A percentile compares a stretch with the other conserved stretches of the same genome.
phyloP scores from a whole-genome alignment of 2,113 vertebrate species.

The Trichechus manatus region DNA sequence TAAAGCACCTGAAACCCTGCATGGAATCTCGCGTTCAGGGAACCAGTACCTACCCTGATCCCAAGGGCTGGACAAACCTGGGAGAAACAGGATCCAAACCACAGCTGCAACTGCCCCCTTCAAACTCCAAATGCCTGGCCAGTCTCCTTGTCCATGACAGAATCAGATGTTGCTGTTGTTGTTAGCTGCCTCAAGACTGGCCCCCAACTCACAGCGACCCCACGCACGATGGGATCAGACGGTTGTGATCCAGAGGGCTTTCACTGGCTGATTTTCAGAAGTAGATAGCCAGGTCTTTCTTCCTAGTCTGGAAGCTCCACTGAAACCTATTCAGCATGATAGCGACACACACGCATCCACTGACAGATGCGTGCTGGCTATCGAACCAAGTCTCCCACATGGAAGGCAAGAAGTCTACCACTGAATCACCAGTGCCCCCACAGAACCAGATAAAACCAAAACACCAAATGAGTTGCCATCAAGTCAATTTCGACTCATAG shows the following conservation, averaged over 20 bases:
- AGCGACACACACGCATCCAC: not conserved
- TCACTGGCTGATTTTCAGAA: not conserved
- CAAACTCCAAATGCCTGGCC: not conserved
- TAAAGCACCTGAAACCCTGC: not conserved
- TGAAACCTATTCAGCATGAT: not conserved
- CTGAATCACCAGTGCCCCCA: not conserved
- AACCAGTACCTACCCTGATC: not conserved
- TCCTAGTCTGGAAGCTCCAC: not conserved
- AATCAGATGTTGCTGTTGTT: not conserved
- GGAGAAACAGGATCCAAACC: not conserved
- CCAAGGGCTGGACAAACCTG: not conserved
- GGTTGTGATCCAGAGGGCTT: not conserved
- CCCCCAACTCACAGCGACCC: not conserved
- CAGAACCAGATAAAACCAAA: no score
- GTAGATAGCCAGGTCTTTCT: not conserved
- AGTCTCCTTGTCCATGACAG: not conserved
- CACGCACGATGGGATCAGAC: not conserved
- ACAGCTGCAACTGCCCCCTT: not conserved
- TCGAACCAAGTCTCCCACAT: no score
- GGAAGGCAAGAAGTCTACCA: not conserved
- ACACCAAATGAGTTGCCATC: not conserved
- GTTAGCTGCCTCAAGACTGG: not conserved
- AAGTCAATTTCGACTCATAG: not conserved
- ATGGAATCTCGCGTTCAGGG: not conserved
- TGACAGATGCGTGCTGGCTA: no score